Base-by-base conservation (phyloP, 2,888 invertebrate species). In the Hedychridium roseum region DNA sequence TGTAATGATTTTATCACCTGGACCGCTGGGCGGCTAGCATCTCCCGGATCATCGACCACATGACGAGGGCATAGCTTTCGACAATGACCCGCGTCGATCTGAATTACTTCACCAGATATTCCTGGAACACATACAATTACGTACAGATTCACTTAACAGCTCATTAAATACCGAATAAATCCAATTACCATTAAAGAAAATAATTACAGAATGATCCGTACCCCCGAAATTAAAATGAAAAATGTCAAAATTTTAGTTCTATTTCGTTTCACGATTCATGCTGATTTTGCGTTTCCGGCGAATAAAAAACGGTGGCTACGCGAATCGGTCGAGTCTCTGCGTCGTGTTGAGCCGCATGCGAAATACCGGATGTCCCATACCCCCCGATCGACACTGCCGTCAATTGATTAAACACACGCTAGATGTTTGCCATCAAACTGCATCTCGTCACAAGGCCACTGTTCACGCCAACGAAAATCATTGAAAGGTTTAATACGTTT, bases 41-140 rank as follows among this genome's bases (percentile, higher is more conserved):
- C 78, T 2, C 78, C 78, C 11, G 76, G 76, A 64, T 78, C 77
- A 44, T 76, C 74, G 14, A 65, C 60, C 9, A 67, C 70, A 40
- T 75, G 68, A 23, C 65, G 68, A 11, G 76, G 77, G 40, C 78
- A 78, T 14, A 74, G 51, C 54, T 69, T 73, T 40, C 75, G 74
- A 52, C 79, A 80, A 32, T 73, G 73, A 6, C 80, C 80, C 3
- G 73, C 70, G 43, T 80, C 80, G 32, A 80, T 68, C 43, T 71
- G 66, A 16, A 80, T 74, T 2, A 73, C 59, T 51, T 80, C 76
- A 1, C 79, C 78, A 2, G 77, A 77, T 54, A 77, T 72, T 18
- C 73, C 80, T 80, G 56, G 23, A 57, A 62, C 43, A 37, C n/a
- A n/a, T n/a, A n/a, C n/a, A n/a, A n/a, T n/a, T n/a, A n/a, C n/a